phyloP scores from a whole-genome alignment of 2,888 invertebrate species.

The Nemurella pictetii region DNA sequence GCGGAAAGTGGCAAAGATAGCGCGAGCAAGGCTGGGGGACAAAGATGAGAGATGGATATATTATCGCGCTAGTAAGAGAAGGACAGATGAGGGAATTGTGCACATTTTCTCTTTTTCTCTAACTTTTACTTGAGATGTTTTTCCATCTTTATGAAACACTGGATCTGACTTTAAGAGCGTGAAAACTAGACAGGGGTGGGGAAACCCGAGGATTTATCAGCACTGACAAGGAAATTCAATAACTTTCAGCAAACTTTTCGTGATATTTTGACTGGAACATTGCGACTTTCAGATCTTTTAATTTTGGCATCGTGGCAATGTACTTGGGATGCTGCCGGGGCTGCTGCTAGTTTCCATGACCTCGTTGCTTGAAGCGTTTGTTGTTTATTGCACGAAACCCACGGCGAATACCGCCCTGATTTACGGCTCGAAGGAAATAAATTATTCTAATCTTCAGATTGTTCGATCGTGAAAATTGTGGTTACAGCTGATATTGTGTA shows the following conservation, averaged over 20 bases:
- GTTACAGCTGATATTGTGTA: not conserved
- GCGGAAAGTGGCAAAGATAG: slow-evolving; percentile 2
- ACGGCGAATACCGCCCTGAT: not conserved
- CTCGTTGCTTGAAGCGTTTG: not conserved
- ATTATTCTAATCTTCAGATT: not conserved
- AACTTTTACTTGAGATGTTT: not conserved
- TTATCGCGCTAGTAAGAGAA: not conserved
- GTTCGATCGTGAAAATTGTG: not conserved
- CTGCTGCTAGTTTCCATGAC: not conserved
- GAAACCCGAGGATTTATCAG: not conserved
- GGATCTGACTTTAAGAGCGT: slow-evolving; percentile 2
- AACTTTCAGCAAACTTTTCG: not conserved
- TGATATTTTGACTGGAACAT: not conserved
- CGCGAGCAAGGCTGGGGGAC: not conserved
- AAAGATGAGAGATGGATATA: not conserved
- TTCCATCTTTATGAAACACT: slow-evolving; percentile 10
- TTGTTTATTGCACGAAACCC: not conserved
- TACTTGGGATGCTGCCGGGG: not conserved
- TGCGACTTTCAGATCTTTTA: not conserved
- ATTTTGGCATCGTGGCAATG: not conserved
- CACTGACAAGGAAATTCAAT: not conserved
- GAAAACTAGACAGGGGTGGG: not conserved
- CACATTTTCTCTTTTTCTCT: not conserved
- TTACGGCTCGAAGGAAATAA: not conserved
- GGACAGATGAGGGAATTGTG: slow-evolving; percentile 1